These are phyloP conservation scores for Lamprotornis superbus DNA, from an alignment of 2,113 vertebrate genomes.

Conservation along the genomic window DNA sequence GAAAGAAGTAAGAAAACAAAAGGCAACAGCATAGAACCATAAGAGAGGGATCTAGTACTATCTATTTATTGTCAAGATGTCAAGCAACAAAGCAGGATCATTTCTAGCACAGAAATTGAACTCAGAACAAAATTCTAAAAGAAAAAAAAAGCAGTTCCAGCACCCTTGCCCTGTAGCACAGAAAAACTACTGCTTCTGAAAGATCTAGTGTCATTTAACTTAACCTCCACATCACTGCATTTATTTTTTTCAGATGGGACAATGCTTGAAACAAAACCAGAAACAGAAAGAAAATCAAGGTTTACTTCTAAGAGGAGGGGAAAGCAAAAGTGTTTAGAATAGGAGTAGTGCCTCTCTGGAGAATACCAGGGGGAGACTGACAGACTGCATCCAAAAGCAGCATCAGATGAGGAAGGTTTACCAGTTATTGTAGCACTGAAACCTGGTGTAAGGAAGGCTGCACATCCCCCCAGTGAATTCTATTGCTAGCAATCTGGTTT, in stretches of 20 bases:
- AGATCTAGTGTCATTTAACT: not conserved
- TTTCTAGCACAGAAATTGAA: not conserved
- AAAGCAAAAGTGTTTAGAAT: not conserved
- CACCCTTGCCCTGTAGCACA: not conserved
- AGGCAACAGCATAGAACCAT: not conserved
- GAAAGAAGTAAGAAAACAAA: not conserved
- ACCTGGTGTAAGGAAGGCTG: not conserved
- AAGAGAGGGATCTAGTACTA: not conserved
- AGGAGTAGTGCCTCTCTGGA: not conserved
- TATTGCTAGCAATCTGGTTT: not conserved
- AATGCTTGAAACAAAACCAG: not conserved
- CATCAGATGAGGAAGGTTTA: not conserved
- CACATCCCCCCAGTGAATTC: not conserved
- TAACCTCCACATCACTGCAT: not conserved
- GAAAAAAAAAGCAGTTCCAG: not conserved
- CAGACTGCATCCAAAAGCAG: not conserved
- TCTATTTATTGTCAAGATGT: not conserved
- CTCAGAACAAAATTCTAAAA: not conserved
- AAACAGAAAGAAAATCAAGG: not conserved
- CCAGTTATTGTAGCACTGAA: not conserved
- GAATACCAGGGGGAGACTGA: not conserved
- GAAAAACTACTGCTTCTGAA: not conserved
- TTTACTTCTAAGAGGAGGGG: not conserved
- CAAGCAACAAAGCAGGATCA: not conserved
- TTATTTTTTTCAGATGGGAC: not conserved